These are phyloP conservation scores for Naja naja DNA, from an alignment of 2,113 vertebrate genomes.

Conservation along the genomic window DNA sequence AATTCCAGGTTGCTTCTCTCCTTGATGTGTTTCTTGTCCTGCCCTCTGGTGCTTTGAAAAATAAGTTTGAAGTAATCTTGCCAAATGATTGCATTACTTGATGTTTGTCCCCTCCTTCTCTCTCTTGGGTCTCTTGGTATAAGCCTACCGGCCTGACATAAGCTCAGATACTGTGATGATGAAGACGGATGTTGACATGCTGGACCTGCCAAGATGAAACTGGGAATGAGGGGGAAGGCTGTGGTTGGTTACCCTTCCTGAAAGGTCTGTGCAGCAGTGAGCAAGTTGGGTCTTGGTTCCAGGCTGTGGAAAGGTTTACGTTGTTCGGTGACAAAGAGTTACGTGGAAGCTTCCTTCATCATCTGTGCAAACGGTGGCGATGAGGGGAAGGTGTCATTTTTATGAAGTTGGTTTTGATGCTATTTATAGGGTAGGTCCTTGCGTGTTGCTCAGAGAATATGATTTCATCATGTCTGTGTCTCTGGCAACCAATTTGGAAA, in stretches of 20 bases:
- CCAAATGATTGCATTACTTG: not conserved
- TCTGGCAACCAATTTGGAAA: not conserved
- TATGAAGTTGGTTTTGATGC: constrained; percentile 51
- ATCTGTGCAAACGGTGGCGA: constrained; percentile 47
- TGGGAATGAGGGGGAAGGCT: not conserved
- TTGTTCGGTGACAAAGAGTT: constrained; percentile 54
- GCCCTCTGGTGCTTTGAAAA: too few species aligned
- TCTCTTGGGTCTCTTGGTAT: not conserved
- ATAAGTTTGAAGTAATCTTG: not conserved
- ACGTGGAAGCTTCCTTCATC: constrained; percentile 54
- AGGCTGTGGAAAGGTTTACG: constrained; percentile 52
- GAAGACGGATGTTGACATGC: constrained; percentile 9
- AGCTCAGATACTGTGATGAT: constrained; percentile 25
- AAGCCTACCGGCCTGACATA: constrained; percentile 6
- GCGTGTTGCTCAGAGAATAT: constrained; percentile 1
- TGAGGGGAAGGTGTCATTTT: constrained; percentile 61
- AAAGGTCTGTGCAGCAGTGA: constrained; percentile 37
- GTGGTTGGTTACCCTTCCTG: rapidly evolving
- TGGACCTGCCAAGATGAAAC: not conserved
- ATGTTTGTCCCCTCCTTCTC: not conserved
- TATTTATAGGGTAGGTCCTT: constrained; percentile 45
- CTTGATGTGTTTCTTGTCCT: too few species aligned
- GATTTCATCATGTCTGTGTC: not conserved
- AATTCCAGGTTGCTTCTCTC: too few species aligned
- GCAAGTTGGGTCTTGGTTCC: constrained; percentile 43